phyloP scores from a whole-genome alignment of 2,113 vertebrate genomes.

The Notarius quadriscutis region DNA sequence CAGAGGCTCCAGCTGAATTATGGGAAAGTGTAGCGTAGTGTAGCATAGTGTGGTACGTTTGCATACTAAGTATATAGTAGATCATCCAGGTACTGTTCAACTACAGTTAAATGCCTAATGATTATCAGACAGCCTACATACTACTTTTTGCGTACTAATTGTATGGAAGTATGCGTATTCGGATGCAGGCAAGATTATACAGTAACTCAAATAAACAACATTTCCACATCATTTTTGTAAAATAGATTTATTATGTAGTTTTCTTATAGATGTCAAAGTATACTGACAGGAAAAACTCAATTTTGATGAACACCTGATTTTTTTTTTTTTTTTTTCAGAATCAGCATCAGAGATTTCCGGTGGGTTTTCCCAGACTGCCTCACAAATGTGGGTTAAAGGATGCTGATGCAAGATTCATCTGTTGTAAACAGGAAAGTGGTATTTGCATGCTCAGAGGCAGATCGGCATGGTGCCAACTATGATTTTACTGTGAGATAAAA shows the following conservation, averaged over 20 bases:
- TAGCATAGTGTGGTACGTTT: no score
- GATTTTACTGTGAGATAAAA: not conserved
- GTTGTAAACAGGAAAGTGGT: constrained; percentile 13
- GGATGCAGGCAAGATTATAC: not conserved
- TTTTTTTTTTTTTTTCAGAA: not conserved
- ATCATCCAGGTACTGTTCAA: no score
- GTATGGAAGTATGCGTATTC: no score
- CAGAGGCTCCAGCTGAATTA: no score
- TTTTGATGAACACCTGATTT: not conserved
- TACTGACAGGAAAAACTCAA: not conserved
- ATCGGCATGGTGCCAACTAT: not conserved
- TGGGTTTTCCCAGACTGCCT: not conserved
- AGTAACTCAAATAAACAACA: not conserved
- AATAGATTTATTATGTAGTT: no score
- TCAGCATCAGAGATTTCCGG: not conserved
- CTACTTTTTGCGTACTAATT: no score
- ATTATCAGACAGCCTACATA: no score
- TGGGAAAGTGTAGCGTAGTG: no score
- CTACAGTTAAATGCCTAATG: no score
- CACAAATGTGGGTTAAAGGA: not conserved
- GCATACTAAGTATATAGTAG: no score
- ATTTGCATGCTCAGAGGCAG: not conserved
- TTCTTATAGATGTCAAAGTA: no score
- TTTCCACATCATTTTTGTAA: not conserved
- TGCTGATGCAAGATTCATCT: constrained; percentile 14